Percentiles rank a stretch among this genome's conserved stretches.
Evolutionary conservation across 37 sponge, comb jelly and placozoan species (phyloP).

Genomic region (Spongilla lacustris): DNA sequence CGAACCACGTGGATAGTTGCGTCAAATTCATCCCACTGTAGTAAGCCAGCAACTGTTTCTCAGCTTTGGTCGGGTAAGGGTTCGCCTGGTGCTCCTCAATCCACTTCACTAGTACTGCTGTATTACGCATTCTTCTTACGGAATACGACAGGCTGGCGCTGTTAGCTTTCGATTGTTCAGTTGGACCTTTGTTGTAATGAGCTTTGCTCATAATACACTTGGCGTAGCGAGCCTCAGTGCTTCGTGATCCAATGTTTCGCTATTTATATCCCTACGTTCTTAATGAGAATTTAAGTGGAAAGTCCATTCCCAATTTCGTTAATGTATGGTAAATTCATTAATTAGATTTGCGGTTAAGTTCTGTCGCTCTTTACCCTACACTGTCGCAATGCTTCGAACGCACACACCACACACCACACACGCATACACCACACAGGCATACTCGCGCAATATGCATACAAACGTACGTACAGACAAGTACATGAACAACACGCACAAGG

Average conservation of each 20-base stretch:
- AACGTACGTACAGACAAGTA: neutral
- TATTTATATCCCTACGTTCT: neutral
- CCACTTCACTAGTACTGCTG: slow-evolving; percentile 86
- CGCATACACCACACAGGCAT: neutral
- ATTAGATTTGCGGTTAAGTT: neutral
- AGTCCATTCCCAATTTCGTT: neutral
- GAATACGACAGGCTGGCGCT: slow-evolving; percentile 20
- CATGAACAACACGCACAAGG: neutral
- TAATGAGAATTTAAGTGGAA: neutral
- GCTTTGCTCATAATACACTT: slow-evolving; percentile 35
- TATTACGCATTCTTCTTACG: slow-evolving; percentile 72
- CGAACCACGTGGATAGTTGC: slow-evolving; percentile 92
- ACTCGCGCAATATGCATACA: neutral
- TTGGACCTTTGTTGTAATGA: slow-evolving; percentile 29
- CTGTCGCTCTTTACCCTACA: neutral
- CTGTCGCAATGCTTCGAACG: neutral
- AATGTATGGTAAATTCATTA: neutral
- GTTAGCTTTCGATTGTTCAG: too few species aligned
- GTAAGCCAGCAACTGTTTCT: slow-evolving; percentile 82
- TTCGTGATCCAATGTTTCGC: neutral
- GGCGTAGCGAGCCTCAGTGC: neutral
- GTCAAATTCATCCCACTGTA: slow-evolving; percentile 88
- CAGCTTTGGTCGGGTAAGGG: slow-evolving; percentile 93
- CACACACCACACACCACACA: neutral
- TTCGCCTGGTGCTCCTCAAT: slow-evolving; percentile 83